phyloP scores from a whole-genome alignment of 1,140 invertebrate species.

The Carposina sasakii region DNA sequence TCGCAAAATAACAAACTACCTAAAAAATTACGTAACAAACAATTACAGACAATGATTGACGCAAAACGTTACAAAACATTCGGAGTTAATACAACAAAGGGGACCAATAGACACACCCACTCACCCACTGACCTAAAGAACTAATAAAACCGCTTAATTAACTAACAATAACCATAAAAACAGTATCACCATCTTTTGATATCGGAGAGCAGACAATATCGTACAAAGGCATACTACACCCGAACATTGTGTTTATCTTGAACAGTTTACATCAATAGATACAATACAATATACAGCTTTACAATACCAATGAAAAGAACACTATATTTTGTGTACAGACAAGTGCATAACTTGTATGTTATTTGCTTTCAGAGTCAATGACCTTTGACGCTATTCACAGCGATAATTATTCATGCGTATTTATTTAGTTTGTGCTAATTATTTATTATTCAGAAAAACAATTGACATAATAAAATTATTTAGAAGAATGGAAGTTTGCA shows the following conservation, averaged over 20 bases:
- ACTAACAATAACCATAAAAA: slow-evolving; percentile 54
- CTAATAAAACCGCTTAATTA: slow-evolving; percentile 58
- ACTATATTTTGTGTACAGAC: no score
- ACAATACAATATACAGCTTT: slow-evolving; percentile 42
- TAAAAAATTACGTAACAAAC: slow-evolving; percentile 15
- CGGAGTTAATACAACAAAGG: slow-evolving; percentile 34
- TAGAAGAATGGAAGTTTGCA: no score
- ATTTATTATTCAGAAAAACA: no score
- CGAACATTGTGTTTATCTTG: slow-evolving; percentile 47
- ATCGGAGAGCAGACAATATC: slow-evolving; percentile 34
- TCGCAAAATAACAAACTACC: no score
- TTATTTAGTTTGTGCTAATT: no score
- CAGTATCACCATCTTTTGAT: slow-evolving; percentile 43
- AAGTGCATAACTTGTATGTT: no score
- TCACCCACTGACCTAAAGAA: slow-evolving; percentile 50
- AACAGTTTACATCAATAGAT: slow-evolving; percentile 46
- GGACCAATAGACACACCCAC: slow-evolving; percentile 41
- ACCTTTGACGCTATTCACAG: no score
- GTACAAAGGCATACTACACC: slow-evolving; percentile 27
- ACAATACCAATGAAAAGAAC: slow-evolving; percentile 1
- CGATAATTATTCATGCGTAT: no score
- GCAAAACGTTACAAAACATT: slow-evolving; percentile 19
- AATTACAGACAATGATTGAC: slow-evolving; percentile 17
- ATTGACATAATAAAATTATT: no score
- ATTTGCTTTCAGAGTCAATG: no score